These are phyloP conservation scores for Pomatorhinus ruficollis DNA, from an alignment of 2,113 vertebrate species.

Conservation along the genomic window DNA sequence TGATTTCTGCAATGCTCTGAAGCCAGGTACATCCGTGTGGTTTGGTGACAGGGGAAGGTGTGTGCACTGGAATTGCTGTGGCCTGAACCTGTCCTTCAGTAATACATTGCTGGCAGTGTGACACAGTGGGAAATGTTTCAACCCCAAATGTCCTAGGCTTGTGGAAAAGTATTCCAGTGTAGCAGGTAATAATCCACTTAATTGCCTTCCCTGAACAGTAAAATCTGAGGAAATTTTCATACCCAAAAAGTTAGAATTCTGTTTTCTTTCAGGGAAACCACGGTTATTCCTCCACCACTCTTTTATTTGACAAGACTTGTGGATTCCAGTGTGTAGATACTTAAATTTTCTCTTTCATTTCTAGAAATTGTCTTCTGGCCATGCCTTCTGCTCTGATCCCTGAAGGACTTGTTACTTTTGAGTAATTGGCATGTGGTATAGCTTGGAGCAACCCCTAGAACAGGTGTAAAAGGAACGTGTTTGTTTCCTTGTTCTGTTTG, in stretches of 20 bases:
- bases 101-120: rapidly evolving
- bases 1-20: background rate
- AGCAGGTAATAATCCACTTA: background rate
- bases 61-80: background rate
- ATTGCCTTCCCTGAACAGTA: background rate
- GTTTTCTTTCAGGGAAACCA: background rate
- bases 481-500: background rate
- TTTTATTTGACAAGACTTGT: background rate
- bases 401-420: background rate
- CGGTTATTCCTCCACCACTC: background rate
- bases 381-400: background rate
- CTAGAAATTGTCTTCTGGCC: background rate
- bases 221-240: background rate
- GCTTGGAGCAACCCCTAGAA: background rate
- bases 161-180: background rate
- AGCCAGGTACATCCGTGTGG: rapidly evolving
- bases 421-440: background rate
- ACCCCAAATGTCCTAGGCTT: background rate
- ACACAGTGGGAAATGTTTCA: background rate
- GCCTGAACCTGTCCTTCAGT: background rate
- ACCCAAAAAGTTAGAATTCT: background rate
- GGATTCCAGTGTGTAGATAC: background rate
- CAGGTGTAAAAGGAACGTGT: background rate
- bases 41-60: background rate
- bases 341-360: background rate